Percentiles rank a stretch among this genome's conserved stretches.
Evolutionary conservation across 2,888 invertebrate species (phyloP).

Genomic region (Orthosia cruda): DNA sequence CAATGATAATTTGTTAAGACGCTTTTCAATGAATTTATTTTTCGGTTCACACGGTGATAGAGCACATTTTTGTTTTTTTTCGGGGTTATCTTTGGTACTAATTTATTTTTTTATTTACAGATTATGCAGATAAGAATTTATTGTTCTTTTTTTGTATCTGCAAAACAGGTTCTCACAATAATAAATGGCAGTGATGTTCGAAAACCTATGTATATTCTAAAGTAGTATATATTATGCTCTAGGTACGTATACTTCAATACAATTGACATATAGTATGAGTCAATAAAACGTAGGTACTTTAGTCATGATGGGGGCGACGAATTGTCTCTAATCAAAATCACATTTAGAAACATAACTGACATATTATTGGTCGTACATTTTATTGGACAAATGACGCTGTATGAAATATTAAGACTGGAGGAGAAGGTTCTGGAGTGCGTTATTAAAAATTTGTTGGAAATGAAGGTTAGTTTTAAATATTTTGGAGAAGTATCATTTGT

Average conservation of each 20-base stretch:
- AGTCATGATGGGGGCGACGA: conserved; percentile 85
- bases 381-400: conserved; percentile 62
- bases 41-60: conserved; percentile 81
- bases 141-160: conserved; percentile 5
- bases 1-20: conserved; percentile 75
- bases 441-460: neutral
- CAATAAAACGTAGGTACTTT: conserved; percentile 84
- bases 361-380: conserved; percentile 57
- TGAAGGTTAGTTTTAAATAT: neutral
- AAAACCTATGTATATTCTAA: neutral
- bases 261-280: conserved; percentile 69
- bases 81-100: conserved; percentile 62
- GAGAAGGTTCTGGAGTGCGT: conserved; percentile 14
- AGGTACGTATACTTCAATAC: conserved; percentile 24
- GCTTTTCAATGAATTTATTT: conserved; percentile 77
- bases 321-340: conserved; percentile 89
- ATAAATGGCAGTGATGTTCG: too few relatives aligned
- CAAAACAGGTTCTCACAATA: conserved; percentile 50
- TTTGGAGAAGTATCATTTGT: too few relatives aligned
- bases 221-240: neutral
- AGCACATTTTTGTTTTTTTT: conserved; percentile 66
- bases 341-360: conserved; percentile 80
- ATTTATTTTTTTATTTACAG: conserved; percentile 61
- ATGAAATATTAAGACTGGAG: conserved; percentile 31
- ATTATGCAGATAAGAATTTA: conserved; percentile 58